Evolutionary conservation across 1,140 invertebrate genomes (phyloP).

Genomic region (Drosophila bipectinata): DNA sequence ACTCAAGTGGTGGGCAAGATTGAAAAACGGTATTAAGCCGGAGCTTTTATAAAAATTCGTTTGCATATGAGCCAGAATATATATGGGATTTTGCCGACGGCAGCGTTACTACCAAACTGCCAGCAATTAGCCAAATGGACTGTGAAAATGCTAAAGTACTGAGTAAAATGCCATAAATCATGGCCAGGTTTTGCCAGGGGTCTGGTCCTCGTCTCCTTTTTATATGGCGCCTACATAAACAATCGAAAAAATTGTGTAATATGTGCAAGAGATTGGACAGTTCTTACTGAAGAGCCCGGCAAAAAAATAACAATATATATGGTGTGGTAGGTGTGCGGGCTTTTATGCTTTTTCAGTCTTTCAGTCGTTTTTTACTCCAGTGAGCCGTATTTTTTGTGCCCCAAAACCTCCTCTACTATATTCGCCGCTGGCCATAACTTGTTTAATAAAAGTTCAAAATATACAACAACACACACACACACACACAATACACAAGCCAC

Average conservation of each 20-base stretch:
- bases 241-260: constrained; percentile 55
- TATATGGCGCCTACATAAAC: constrained; percentile 51
- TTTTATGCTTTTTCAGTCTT: constrained; percentile 4
- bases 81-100: constrained; percentile 2
- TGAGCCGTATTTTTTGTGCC: constrained; percentile 7
- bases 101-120: constrained; percentile 25
- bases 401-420: background rate
- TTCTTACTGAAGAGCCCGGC: constrained; percentile 10
- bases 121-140: constrained; percentile 64
- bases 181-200: constrained; percentile 37
- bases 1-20: constrained; percentile 41
- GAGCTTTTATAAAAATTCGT: constrained; percentile 48
- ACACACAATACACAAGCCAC: background rate
- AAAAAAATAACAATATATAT: constrained; percentile 2
- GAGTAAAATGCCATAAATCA: constrained; percentile 55
- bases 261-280: constrained; percentile 51
- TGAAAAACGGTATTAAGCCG: constrained; percentile 21
- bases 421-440: constrained; percentile 18
- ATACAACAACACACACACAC: constrained; percentile 6
- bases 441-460: constrained; percentile 44
- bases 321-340: constrained; percentile 3
- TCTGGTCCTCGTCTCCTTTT: background rate
- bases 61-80: constrained; percentile 29
- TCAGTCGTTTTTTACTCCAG: background rate
- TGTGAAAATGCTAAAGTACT: constrained; percentile 60